Evolutionary conservation across 2,888 invertebrate genomes (phyloP).

Genomic region (Allophyes oxyacanthae): DNA sequence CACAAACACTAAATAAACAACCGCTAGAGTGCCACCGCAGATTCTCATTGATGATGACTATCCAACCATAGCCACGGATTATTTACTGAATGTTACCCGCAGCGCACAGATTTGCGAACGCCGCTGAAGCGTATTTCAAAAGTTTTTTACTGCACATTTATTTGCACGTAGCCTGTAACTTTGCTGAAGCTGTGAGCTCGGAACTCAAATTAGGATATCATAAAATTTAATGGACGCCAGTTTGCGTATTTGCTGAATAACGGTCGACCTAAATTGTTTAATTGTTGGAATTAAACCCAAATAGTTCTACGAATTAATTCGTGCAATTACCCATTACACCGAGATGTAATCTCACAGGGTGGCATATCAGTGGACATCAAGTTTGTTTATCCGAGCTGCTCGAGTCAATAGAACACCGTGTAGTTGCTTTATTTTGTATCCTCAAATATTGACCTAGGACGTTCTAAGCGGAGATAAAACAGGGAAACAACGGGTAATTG

Average conservation of each 20-base stretch:
- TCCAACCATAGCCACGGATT: slow-evolving; percentile 47
- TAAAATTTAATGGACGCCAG: slow-evolving; percentile 63
- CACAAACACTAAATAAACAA: slow-evolving; percentile 38
- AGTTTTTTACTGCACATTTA: slow-evolving; percentile 53
- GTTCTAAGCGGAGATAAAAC: slow-evolving; percentile 74
- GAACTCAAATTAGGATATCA: slow-evolving; percentile 59
- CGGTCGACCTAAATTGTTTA: slow-evolving; percentile 68
- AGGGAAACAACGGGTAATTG: slow-evolving; percentile 77
- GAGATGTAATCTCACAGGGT: slow-evolving; percentile 46
- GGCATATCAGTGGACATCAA: slow-evolving; percentile 53
- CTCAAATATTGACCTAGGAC: slow-evolving; percentile 84
- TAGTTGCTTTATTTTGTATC: slow-evolving; percentile 67
- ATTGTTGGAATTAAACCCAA: slow-evolving; percentile 63
- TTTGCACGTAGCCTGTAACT: slow-evolving; percentile 43
- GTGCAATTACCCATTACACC: slow-evolving; percentile 35
- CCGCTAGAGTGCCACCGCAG: slow-evolving; percentile 36
- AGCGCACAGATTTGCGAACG: slow-evolving; percentile 32
- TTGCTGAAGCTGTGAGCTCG: slow-evolving; percentile 49
- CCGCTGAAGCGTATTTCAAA: slow-evolving; percentile 41
- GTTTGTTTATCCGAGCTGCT: slow-evolving; percentile 57
- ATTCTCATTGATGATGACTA: slow-evolving; percentile 34
- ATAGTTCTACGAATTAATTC: slow-evolving; percentile 56
- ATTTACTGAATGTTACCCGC: too few relatives aligned
- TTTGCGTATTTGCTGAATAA: slow-evolving; percentile 67
- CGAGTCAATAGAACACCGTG: slow-evolving; percentile 61